phyloP scores from a whole-genome alignment of 2,888 invertebrate species.

The Antheraea assamensis region DNA sequence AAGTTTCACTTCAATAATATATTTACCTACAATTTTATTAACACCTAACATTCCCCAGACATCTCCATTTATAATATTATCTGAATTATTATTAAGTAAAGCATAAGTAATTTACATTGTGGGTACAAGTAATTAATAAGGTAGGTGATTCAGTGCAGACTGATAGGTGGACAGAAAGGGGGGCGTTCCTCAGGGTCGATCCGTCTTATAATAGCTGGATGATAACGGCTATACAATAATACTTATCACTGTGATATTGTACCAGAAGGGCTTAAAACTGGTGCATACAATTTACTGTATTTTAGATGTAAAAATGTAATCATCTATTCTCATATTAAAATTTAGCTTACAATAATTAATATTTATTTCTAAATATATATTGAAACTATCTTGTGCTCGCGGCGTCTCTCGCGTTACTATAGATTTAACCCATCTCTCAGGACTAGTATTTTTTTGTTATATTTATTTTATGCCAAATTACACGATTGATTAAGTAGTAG shows the following conservation, averaged over 20 bases:
- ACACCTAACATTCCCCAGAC: neutral
- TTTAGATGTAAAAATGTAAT: neutral
- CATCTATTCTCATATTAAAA: too few species aligned
- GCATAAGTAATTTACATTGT: constrained; percentile 4
- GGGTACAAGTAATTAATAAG: constrained; percentile 10
- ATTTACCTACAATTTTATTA: neutral
- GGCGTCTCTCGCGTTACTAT: too few species aligned
- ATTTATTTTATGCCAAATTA: too few species aligned
- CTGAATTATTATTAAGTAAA: constrained; percentile 10
- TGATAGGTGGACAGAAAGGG: constrained; percentile 13
- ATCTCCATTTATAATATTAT: constrained; percentile 5
- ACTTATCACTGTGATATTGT: neutral
- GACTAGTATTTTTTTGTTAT: too few species aligned
- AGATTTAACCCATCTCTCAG: too few species aligned
- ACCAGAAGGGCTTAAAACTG: neutral
- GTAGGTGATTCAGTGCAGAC: constrained; percentile 12
- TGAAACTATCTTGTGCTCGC: too few species aligned
- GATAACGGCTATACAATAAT: neutral
- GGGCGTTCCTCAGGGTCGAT: constrained; percentile 22
- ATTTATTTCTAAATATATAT: too few species aligned
- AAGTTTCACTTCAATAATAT: too few species aligned
- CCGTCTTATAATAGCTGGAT: constrained; percentile 10
- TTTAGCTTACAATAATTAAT: too few species aligned
- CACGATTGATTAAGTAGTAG: too few species aligned
- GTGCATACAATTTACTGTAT: neutral